These are phyloP conservation scores for Lacanobia oleracea DNA, from an alignment of 2,888 invertebrate genomes.

Conservation along the genomic window DNA sequence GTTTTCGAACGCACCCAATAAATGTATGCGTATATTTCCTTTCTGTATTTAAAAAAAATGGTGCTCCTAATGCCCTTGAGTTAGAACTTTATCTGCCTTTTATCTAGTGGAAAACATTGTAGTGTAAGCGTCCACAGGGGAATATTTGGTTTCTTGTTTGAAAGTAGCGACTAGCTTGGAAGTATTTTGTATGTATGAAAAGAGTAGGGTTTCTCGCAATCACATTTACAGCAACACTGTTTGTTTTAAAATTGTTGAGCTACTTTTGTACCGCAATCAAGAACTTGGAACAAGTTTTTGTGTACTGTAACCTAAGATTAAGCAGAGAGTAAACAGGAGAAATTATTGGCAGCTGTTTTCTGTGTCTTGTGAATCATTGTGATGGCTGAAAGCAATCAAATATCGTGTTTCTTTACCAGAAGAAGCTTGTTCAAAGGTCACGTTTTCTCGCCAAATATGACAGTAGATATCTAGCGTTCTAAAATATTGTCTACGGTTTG, in stretches of 20 bases:
- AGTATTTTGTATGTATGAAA: constrained; percentile 37
- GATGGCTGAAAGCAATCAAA: constrained; percentile 1
- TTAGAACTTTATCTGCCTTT: constrained; percentile 21
- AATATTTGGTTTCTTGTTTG: constrained; percentile 38
- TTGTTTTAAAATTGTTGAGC: constrained; percentile 30
- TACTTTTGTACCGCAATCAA: constrained; percentile 38
- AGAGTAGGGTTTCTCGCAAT: constrained; percentile 42
- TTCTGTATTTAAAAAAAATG: constrained; percentile 28
- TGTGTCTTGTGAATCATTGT: constrained; percentile 1
- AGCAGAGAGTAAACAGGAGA: neutral
- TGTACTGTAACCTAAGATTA: constrained; percentile 12
- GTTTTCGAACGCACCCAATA: constrained; percentile 52
- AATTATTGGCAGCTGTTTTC: neutral
- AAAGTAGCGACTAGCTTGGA: constrained; percentile 26
- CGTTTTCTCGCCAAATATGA: neutral
- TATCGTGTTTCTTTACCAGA: neutral
- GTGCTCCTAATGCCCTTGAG: neutral
- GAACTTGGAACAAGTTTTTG: constrained; percentile 26
- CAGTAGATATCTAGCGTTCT: too few relatives aligned
- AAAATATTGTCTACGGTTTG: neutral
- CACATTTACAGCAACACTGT: constrained; percentile 44
- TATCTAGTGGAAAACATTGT: constrained; percentile 26
- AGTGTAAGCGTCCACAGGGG: constrained; percentile 11
- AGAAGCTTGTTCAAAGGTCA: neutral
- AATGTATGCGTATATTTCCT: constrained; percentile 38